Evolutionary conservation across 2,888 invertebrate species (phyloP), one percentile per base, ranked within the genome.

Genomic region (Mechanitis mazaeus): DNA sequence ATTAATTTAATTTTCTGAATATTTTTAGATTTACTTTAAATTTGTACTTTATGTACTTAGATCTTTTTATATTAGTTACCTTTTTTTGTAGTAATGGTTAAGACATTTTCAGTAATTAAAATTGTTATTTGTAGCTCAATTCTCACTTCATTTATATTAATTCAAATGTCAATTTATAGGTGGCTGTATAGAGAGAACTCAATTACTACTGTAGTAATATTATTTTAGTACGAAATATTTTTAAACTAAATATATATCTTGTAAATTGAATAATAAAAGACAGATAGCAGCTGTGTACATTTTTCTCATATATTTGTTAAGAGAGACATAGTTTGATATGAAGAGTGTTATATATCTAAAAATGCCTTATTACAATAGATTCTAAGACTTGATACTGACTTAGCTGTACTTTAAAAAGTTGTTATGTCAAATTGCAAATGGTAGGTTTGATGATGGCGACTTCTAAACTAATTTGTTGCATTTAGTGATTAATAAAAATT

Each of bases 291-390:
- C 78, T 77, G 71, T 85, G 85, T 85, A 85, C 79, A 85, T 84
- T 84, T 66, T 80, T 79, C 81, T 72, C 72, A 68, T 70, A 74
- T 72, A 72, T 72, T 68, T 74, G 70, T 76, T 74, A 76, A 77
- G 77, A 89, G 87, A 86, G 83, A 83, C 84, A 87, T 89, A 90
- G 89, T 89, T 90, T 90, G 84, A 85, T 89, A 89, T 85, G 80
- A 82, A 86, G 83, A 83, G 79, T 84, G 81, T 87, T 85, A 87
- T 86, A 85, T 87, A 87, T 86, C 82, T 84, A 86, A 88, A 85
- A 88, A 87, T 89, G 90, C 90, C 89, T 89, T 90, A 89, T 84
- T 87, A 88, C 83, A 83, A 80, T 88, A 87, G 85, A 79, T 85
- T 73, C 75, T 88, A 89, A 89, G 87, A 88, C 88, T 87, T 83